phyloP scores from a whole-genome alignment of 2,888 invertebrate genomes.

The Cremastinae sp. region DNA sequence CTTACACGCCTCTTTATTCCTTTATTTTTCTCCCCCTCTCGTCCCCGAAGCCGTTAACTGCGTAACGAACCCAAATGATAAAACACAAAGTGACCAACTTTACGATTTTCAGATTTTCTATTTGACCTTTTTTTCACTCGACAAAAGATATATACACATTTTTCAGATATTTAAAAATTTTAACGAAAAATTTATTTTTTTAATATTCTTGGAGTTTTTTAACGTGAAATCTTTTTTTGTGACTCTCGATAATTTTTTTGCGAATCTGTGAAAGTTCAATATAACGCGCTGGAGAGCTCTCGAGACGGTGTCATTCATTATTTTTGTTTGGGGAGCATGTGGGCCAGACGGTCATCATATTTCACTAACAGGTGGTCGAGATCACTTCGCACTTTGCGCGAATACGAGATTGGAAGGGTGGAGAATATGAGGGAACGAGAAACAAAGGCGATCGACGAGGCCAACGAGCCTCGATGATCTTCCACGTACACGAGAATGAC shows the following conservation, averaged over 20 bases:
- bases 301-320: too few species aligned
- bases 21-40: not conserved
- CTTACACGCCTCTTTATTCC: slow-evolving; percentile 21
- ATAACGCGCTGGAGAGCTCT: too few species aligned
- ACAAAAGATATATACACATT: too few species aligned
- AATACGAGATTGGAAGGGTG: slow-evolving; percentile 17
- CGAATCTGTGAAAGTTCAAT: slow-evolving; percentile 1
- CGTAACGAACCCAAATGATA: slow-evolving; percentile 39
- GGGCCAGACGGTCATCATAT: slow-evolving; percentile 47
- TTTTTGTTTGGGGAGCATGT: too few species aligned
- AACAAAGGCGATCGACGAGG: slow-evolving; percentile 4
- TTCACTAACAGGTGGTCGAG: slow-evolving; percentile 64
- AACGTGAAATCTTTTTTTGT: not conserved
- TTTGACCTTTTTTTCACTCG: slow-evolving; percentile 31
- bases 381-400: slow-evolving; percentile 47
- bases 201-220: slow-evolving; percentile 2
- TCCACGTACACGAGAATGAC: not conserved
- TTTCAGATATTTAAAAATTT: too few species aligned
- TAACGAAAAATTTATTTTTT: slow-evolving; percentile 30
- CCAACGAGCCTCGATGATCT: slow-evolving; percentile 25
- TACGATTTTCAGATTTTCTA: slow-evolving; percentile 37
- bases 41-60: slow-evolving; percentile 4
- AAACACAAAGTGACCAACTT: slow-evolving; percentile 44
- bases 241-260: slow-evolving; percentile 22
- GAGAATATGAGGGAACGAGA: slow-evolving; percentile 2